phyloP scores from a whole-genome alignment of 2,797 vertebrate species.

The Agapornis canus region DNA sequence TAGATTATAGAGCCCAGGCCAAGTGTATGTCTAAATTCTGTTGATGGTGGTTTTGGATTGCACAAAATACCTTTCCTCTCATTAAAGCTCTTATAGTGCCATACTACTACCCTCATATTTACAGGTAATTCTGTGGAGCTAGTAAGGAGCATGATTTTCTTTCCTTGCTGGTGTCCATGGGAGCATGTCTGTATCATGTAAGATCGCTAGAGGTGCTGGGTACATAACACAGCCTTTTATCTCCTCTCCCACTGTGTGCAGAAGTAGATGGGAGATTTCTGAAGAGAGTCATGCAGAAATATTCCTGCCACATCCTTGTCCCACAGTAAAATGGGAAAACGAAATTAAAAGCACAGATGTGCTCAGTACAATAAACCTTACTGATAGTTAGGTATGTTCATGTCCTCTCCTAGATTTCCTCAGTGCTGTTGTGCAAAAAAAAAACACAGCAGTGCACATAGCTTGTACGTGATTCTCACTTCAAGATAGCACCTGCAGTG shows the following conservation, averaged over 20 bases:
- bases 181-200: not conserved
- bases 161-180: not conserved
- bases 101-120: not conserved
- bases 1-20: not conserved
- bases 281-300: not conserved
- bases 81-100: not conserved
- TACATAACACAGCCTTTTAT: not conserved
- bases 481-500: not conserved
- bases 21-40: accelerated
- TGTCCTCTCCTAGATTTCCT: not conserved
- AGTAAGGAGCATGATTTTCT: not conserved
- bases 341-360: not conserved
- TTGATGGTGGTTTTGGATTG: not conserved
- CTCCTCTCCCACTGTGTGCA: not conserved
- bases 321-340: not conserved
- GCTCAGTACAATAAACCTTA: not conserved
- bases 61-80: not conserved
- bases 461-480: not conserved
- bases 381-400: not conserved
- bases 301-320: not conserved
- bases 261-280: not conserved
- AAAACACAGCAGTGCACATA: accelerated
- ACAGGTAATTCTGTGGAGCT: not conserved
- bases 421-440: not conserved
- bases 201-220: not conserved